Evolutionary conservation across 1,140 invertebrate species (phyloP), one percentile per base, ranked within the genome.

Genomic region (Listronotus bonariensis): DNA sequence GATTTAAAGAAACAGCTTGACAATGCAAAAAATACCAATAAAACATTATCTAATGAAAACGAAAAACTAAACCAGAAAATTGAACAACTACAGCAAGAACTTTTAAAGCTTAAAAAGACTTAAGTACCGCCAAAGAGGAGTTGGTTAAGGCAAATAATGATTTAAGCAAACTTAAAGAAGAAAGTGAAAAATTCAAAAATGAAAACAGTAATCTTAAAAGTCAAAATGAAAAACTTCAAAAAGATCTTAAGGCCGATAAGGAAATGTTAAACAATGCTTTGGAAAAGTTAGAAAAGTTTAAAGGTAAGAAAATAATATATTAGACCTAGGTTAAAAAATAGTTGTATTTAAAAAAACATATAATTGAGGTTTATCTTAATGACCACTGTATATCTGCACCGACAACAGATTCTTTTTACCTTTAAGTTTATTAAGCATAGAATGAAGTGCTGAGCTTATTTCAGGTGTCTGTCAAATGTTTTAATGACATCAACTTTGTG

Each of bases 1-100:
- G 18, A 59, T 3, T 34, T 36, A 20, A 59, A 32, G 12, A 59
- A 59, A 12, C 18, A 49, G 36, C 40, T 53, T 41, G n/a, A 53
- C 53, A 32, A 20, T 20, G 26, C 48, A n/a, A 31, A 52, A 14
- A 60, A 6, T 3, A 10, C 12, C 3, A 60, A 14, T 9, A 7
- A 46, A 56, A 51, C 9, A 11, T 20, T 58, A 7, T 17, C 18
- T 6, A 36, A 55, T 2, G 60, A 63, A 65, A 64, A 60, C 18
- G 58, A 41, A 18, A 56, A 63, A 53, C 34, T 67, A 15, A 67
- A 63, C 20, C 34, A 41, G 36, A 46, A 43, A 53, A 40, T 69
- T 12, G 43, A 56, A 38, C 17, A 63, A 15, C 31, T 65, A 26
- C 17, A 62, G 31, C 10, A 45, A 9, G 41, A 69, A 49, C n/a